Evolutionary conservation across 2,888 invertebrate species (phyloP), one percentile per base, ranked within the genome.

Genomic region (Ophion ventricosus): DNA sequence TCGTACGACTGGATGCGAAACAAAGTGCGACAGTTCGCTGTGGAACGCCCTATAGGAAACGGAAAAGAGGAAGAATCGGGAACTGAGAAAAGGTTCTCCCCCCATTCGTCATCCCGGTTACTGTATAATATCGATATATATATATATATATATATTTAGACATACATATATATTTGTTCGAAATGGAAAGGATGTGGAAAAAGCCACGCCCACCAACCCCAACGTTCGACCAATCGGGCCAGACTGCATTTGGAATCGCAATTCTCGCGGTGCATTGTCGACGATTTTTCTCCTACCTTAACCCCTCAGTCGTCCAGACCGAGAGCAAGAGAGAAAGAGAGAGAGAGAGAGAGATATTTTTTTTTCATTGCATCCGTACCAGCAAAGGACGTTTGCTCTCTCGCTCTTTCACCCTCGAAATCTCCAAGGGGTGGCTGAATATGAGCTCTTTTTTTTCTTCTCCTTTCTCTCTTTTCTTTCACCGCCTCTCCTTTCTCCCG

Each of bases 171-270:
- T 23, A 63, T 90, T 89, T 90, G 91, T 91, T 91, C 91, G 91
- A 93, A 93, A 92, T 93, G 92, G 92, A 92, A 92, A 93, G 91
- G 92, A 54, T 89, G 90, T 89, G 49, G 49, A 25, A 43, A 80
- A 84, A 77, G 88, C 92, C 93, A 93, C 93, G 93, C 93, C 93
- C 86, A 92, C 89, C 91, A 92, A 91, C 93, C 93, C 90, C 85
- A 73, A 63, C 66, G 83, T 76, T 86, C 89, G 89, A 79, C 93
- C 92, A 93, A 93, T 93, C 89, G 87, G 86, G 81, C 87, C 79
- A 84, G 86, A 89, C 88, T 93, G 93, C 93, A 93, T 93, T 91
- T 90, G 88, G 26, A 92, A 92, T 92, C 89, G 91, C 91, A 91
- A 91, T 91, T 91, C 91, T 87, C 90, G 89, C 89, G 90, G 82